These are phyloP conservation scores for Centropyge bicolor DNA, from an alignment of 2,797 vertebrate species.

Conservation along the genomic window DNA sequence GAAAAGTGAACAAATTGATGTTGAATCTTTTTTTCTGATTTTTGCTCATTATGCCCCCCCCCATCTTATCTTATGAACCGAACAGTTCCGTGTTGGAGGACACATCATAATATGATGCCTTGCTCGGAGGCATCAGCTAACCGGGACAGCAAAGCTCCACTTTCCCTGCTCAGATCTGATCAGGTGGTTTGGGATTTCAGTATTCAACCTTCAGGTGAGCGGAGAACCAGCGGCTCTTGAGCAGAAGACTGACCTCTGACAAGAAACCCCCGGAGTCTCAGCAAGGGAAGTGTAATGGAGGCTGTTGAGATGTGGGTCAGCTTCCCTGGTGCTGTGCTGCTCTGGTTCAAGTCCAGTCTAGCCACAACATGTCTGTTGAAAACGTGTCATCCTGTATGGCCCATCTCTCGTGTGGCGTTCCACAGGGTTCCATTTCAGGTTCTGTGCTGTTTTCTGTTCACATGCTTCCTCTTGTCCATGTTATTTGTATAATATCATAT, in stretches of 20 bases:
- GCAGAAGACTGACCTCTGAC: neutral
- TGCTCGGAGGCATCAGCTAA: slow-evolving; percentile 19
- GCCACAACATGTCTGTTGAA: neutral
- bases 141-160: slow-evolving; percentile 2
- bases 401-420: neutral
- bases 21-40: too few species aligned
- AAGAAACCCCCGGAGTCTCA: neutral
- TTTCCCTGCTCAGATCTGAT: slow-evolving; percentile 11
- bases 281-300: neutral
- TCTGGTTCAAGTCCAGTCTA: neutral
- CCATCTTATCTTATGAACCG: too few species aligned
- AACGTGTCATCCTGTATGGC: neutral
- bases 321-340: too few species aligned
- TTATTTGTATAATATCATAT: too few species aligned
- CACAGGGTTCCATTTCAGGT: neutral
- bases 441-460: neutral
- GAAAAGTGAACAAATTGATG: too few species aligned
- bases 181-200: slow-evolving; percentile 15
- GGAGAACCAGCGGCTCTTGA: neutral
- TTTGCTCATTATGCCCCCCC: too few species aligned
- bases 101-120: neutral
- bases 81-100: neutral
- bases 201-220: neutral
- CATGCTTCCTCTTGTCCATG: neutral
- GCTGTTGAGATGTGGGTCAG: neutral